Conservation (phyloP, 23 tunicate species). For the Halocynthia roretzi region DNA sequence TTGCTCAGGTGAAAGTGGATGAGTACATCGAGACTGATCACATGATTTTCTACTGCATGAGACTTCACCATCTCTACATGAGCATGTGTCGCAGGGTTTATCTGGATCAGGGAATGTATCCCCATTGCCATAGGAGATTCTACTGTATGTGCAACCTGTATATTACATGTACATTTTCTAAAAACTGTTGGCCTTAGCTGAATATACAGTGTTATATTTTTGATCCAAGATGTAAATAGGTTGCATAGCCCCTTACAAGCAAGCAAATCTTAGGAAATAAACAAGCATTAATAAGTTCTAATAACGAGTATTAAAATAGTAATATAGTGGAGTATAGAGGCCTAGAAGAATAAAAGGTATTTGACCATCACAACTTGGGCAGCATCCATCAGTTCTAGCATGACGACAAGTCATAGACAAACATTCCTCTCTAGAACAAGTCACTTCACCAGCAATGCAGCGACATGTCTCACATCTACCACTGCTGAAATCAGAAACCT, state of each 20-base stretch:
- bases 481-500: constrained; percentile 5
- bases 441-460: constrained; percentile 34
- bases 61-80: constrained; percentile 50
- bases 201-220: no score
- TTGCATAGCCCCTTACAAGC: no score
- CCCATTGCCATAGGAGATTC: constrained; percentile 14
- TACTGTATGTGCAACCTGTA: constrained; percentile 25
- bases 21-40: constrained; percentile 4
- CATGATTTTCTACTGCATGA: constrained; percentile 31
- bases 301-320: no score
- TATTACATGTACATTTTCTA: no score
- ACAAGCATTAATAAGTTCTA: no score
- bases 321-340: no score
- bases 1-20: constrained; percentile 8
- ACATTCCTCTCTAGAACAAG: constrained; percentile 26
- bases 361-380: constrained; percentile 43
- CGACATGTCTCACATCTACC: constrained; percentile 34
- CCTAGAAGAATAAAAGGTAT: no score
- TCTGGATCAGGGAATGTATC: constrained; percentile 20
- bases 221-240: no score
- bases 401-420: constrained; percentile 31
- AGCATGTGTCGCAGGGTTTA: constrained; percentile 37
- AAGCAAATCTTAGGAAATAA: no score
- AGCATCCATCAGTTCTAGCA: constrained; percentile 40
- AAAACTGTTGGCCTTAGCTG: no score